Evolutionary conservation across 2,888 invertebrate species (phyloP).

Genomic region (Pilophorus perplexus): DNA sequence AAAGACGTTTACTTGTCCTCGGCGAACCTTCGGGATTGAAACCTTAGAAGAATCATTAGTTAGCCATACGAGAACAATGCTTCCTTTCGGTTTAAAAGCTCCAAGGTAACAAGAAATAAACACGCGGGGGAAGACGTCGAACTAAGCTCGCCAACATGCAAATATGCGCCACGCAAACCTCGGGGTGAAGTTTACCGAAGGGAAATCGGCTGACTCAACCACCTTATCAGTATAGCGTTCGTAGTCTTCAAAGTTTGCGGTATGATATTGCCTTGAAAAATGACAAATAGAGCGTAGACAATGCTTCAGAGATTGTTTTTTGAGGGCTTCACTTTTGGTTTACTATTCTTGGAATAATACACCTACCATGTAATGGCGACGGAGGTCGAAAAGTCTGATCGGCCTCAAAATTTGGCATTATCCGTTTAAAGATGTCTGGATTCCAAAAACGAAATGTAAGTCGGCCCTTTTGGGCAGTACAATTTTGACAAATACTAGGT

Average conservation of each 20-base stretch:
- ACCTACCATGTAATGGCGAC: too few species aligned
- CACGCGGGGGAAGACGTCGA: constrained; percentile 26
- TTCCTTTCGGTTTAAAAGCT: neutral
- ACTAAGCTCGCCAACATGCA: constrained; percentile 11
- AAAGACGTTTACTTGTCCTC: constrained; percentile 29
- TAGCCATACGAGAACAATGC: constrained; percentile 30
- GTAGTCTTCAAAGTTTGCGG: neutral
- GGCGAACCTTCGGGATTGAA: constrained; percentile 15
- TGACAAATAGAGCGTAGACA: too few species aligned
- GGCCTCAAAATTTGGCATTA: too few species aligned
- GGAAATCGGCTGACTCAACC: constrained; percentile 26
- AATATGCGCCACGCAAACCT: constrained; percentile 24
- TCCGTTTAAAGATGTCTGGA: too few species aligned
- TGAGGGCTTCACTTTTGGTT: too few species aligned
- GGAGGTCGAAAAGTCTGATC: too few species aligned
- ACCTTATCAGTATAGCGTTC: neutral
- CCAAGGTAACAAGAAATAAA: constrained; percentile 33
- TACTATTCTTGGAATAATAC: too few species aligned
- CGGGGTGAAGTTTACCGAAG: constrained; percentile 10
- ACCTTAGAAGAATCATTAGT: constrained; percentile 34
- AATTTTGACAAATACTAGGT: too few species aligned
- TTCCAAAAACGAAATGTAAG: too few species aligned
- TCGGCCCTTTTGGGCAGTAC: too few species aligned
- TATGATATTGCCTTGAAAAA: neutral
- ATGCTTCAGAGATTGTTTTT: too few species aligned